These are phyloP conservation scores for Remorina albescens DNA, from an alignment of 2,797 vertebrate species.

Conservation along the genomic window DNA sequence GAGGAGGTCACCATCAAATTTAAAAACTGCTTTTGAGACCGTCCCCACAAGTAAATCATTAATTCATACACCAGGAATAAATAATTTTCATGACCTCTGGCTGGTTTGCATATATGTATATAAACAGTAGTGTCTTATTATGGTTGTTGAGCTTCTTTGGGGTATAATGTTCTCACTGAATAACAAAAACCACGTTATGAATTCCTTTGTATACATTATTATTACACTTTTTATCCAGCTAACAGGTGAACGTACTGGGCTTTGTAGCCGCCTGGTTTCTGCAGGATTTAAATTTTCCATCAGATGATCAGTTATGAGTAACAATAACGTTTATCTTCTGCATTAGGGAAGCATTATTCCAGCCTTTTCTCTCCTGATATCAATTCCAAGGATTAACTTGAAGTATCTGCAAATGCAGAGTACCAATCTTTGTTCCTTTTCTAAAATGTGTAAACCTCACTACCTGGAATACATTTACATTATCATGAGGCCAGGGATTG, in stretches of 20 bases:
- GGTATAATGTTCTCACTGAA: background rate
- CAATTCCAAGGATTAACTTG: background rate
- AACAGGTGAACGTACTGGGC: background rate
- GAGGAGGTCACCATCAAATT: conserved; percentile 28
- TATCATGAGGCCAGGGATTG: background rate
- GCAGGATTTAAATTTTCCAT: background rate
- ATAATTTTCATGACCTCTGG: background rate
- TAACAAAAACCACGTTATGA: background rate
- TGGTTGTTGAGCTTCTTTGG: background rate
- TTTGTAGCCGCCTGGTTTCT: background rate
- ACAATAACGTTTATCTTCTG: background rate
- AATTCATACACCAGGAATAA: background rate
- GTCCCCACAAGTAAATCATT: background rate
- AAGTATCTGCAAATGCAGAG: too few relatives aligned
- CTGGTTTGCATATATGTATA: conserved; percentile 1
- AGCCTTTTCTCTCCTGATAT: background rate
- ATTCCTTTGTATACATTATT: background rate
- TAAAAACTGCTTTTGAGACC: background rate
- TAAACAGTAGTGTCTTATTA: background rate
- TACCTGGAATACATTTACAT: background rate
- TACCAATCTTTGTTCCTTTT: background rate
- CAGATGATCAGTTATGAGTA: background rate
- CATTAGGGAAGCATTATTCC: background rate
- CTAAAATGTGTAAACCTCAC: background rate
- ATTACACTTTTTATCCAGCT: background rate